Evolutionary conservation across 2,797 vertebrate species (phyloP).

Genomic region (Podargus strigoides): DNA sequence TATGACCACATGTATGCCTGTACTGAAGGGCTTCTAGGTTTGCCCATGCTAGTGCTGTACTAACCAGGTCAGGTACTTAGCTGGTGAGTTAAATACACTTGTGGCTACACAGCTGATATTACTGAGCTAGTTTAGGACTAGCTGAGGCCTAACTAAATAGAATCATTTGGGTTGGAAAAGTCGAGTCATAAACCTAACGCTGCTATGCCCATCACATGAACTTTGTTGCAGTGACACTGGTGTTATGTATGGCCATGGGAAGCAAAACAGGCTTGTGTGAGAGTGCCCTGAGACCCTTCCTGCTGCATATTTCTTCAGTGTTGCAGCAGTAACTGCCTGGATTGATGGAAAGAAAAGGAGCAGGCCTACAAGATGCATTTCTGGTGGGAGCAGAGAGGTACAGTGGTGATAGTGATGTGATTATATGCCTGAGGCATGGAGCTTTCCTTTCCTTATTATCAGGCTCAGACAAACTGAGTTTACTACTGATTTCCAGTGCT

Average conservation of each 20-base stretch:
- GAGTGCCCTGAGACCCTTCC: not conserved
- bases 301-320: not conserved
- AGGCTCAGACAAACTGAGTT: not conserved
- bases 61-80: not conserved
- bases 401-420: not conserved
- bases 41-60: not conserved
- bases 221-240: not conserved
- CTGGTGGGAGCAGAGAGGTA: not conserved
- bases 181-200: not conserved
- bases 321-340: not conserved
- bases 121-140: not conserved
- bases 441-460: not conserved
- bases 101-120: not conserved
- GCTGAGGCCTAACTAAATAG: not conserved
- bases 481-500: not conserved
- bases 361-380: not conserved
- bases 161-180: not conserved
- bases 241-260: not conserved
- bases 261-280: not conserved
- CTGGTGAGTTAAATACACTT: not conserved
- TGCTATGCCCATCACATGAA: not conserved
- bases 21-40: not conserved
- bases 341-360: not conserved
- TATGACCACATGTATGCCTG: not conserved
- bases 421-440: not conserved